A percentile compares a stretch with the other conserved stretches of the same genome.
Conservation (phyloP, 2,888 invertebrate genomes). For the Tenthredo mesomela region DNA sequence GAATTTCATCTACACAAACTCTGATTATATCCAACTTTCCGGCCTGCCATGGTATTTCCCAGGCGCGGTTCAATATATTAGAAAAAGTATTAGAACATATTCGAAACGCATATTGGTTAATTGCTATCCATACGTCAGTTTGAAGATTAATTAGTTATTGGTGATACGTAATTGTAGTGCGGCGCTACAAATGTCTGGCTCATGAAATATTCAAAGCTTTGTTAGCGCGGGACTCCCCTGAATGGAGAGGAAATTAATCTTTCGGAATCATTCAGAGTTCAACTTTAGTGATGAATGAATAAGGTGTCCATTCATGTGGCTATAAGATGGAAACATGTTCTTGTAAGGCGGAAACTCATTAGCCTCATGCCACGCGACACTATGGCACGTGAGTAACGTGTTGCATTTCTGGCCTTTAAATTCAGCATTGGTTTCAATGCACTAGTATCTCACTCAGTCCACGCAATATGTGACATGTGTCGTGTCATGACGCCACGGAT, state of each 20-base stretch:
- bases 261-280: background rate
- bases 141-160: background rate
- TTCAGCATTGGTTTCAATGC: background rate
- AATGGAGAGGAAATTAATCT: background rate
- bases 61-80: background rate
- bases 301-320: background rate
- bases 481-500: background rate
- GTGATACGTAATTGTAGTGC: background rate
- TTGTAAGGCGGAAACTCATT: background rate
- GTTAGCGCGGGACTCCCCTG: background rate
- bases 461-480: background rate
- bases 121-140: background rate
- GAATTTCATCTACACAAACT: background rate
- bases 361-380: background rate
- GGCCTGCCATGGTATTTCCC: background rate
- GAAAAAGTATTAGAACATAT: background rate
- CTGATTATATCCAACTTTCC: background rate
- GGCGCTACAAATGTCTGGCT: background rate
- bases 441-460: background rate
- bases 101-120: background rate
- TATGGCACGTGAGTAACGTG: background rate
- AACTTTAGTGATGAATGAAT: constrained; percentile 1
- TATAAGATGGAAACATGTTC: background rate
- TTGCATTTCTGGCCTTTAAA: constrained; percentile 3
- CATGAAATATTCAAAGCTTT: constrained; percentile 29